Evolutionary conservation across 2,888 invertebrate species (phyloP).

Genomic region (Pedicia rivosa): DNA sequence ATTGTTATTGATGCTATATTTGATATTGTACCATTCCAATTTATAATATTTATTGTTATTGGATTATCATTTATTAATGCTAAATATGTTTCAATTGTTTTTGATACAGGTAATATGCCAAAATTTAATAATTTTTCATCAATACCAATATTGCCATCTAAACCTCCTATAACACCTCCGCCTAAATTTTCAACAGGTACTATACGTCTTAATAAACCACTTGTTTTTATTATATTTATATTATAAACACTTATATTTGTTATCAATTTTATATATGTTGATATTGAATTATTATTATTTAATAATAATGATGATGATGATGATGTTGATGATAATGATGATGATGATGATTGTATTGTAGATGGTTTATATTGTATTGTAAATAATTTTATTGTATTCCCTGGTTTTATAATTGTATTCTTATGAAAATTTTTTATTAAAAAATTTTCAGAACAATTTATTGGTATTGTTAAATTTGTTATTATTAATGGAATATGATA

Average conservation of each 20-base stretch:
- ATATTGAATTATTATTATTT: slow-evolving; percentile 1
- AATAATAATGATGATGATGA: slow-evolving; percentile 13
- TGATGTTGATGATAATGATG: slow-evolving; percentile 30
- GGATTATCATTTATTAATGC: slow-evolving; percentile 15
- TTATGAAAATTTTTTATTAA: slow-evolving; percentile 31
- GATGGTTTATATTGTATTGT: slow-evolving; percentile 14
- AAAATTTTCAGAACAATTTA: slow-evolving; percentile 42
- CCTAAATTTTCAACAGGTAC: slow-evolving; percentile 10
- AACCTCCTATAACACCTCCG: too few species aligned
- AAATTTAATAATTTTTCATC: slow-evolving; percentile 23
- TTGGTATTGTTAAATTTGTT: slow-evolving; percentile 48
- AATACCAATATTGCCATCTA: slow-evolving; percentile 2
- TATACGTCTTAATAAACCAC: slow-evolving; percentile 27
- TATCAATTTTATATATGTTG: slow-evolving; percentile 24
- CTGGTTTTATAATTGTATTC: slow-evolving; percentile 18
- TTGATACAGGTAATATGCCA: slow-evolving; percentile 22
- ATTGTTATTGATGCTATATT: slow-evolving; percentile 12
- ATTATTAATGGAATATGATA: slow-evolving; percentile 57
- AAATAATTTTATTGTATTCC: slow-evolving; percentile 19
- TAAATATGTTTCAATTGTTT: slow-evolving; percentile 21
- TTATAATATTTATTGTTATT: slow-evolving; percentile 21
- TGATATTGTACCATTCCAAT: slow-evolving; percentile 25
- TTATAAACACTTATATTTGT: slow-evolving; percentile 35
- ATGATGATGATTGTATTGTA: slow-evolving; percentile 9
- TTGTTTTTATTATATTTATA: slow-evolving; percentile 33